These are phyloP conservation scores for Charina bottae DNA, from an alignment of 2,113 vertebrate genomes.

Conservation along the genomic window DNA sequence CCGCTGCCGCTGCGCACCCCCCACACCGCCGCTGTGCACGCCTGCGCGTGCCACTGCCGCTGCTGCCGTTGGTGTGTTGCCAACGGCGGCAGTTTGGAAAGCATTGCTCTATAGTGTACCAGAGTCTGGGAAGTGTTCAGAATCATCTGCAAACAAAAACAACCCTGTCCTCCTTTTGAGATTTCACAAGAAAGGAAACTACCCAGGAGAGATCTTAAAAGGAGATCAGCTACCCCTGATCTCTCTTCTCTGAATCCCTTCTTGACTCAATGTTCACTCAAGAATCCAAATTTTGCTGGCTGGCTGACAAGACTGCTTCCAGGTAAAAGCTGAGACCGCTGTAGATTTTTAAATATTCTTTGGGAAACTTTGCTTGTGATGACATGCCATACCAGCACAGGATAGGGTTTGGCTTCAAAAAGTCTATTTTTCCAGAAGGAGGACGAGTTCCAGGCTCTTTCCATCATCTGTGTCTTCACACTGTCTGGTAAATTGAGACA, in stretches of 20 bases:
- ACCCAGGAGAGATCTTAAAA: neutral
- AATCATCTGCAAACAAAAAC: too few species aligned
- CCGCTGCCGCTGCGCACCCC: too few species aligned
- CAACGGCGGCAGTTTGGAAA: too few species aligned
- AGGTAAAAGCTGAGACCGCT: neutral
- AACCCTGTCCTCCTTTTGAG: neutral
- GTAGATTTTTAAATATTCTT: neutral
- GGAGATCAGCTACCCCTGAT: neutral
- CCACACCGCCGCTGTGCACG: too few species aligned
- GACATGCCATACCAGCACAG: too few species aligned
- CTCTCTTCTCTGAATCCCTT: too few species aligned
- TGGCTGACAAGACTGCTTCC: neutral
- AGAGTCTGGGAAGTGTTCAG: too few species aligned
- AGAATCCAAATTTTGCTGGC: neutral
- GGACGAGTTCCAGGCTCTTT: conserved; percentile 55
- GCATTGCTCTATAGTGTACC: too few species aligned
- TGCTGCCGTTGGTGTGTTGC: too few species aligned
- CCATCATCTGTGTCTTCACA: conserved; percentile 23
- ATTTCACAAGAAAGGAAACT: neutral
- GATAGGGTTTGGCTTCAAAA: neutral
- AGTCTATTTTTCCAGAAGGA: conserved; percentile 29
- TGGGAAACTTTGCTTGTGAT: neutral
- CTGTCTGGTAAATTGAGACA: neutral
- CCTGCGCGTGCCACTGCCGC: too few species aligned
- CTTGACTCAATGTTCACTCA: neutral